Evolutionary conservation across 1,140 invertebrate genomes (phyloP).

Genomic region (Trichonephila inaurata): DNA sequence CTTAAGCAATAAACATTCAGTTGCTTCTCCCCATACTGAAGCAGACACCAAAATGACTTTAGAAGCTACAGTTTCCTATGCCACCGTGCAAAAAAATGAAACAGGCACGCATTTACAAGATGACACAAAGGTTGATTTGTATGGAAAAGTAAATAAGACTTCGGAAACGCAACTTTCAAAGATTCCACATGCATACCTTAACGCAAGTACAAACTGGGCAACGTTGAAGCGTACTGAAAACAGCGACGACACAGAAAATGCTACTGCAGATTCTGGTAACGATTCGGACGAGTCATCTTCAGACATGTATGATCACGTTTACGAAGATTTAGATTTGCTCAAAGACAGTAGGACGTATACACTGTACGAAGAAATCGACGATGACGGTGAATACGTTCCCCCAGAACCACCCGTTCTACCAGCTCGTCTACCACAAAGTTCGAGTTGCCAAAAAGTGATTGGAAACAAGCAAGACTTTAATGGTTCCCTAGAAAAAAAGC

Average conservation of each 20-base stretch:
- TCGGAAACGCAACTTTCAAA: background rate
- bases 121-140: background rate
- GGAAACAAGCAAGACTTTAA: background rate
- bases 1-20: background rate
- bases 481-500: too few relatives aligned
- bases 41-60: background rate
- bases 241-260: background rate
- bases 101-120: background rate
- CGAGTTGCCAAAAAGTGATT: background rate
- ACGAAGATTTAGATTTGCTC: slow-evolving; percentile 40
- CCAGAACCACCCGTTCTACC: background rate
- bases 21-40: too few relatives aligned
- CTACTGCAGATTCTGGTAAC: background rate
- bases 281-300: background rate
- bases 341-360: background rate
- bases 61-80: background rate
- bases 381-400: background rate
- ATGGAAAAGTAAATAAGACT: background rate
- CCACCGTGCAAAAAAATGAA: background rate
- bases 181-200: slow-evolving; percentile 21
- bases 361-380: slow-evolving; percentile 48
- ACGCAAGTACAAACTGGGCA: background rate
- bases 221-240: background rate
- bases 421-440: background rate
- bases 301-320: slow-evolving; percentile 27